Evolutionary conservation across 2,888 invertebrate genomes (phyloP), one percentile per base, ranked within the genome.

Genomic region (Caenorhabditis sp.): DNA sequence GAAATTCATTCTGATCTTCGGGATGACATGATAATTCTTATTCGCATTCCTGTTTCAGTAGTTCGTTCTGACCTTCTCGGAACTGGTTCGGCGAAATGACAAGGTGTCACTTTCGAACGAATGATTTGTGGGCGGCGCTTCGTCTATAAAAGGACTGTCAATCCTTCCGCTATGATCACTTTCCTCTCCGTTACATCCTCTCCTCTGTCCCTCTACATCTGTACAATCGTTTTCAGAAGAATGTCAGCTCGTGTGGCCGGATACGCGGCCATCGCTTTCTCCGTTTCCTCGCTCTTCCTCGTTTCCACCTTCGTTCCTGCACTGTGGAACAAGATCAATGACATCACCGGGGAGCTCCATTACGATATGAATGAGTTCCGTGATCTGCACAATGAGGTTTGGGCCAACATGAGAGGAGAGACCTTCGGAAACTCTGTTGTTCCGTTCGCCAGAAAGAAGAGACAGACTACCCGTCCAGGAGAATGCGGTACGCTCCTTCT

Each of bases 171-270:
- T 4, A 11, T 46, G 37, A 43, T 55, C 45, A 22, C 13, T 63
- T 41, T 24, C 26, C 53, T 17, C 50, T 1, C 22, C n/a, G n/a
- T n/a, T n/a, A n/a, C n/a, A n/a, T n/a, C n/a, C n/a, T n/a, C 20
- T 22, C 20, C 17, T 27, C 32, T 8, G 24, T 46, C 17, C 6
- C 20, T 8, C 30, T 24, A 39, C 13, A n/a, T 27, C 4, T 13
- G 4, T 13, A 2, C 6, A 7, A 2, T 35, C 35, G n/a, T n/a
- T 70, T 52, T 15, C 30, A 32, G 32, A 11, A 61, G 9, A 17
- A 71, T 71, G 61, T 76, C 81, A 30, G 78, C 80, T 50, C 83
- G 77, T 17, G 66, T 80, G 32, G 83, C 83, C 37, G 83, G 82
- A 45, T 80, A 79, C 59, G 75, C 79, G 41, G 83, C 83, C 20